Base-by-base conservation (phyloP, 1,140 invertebrate genomes). In the Tetraneura akinire region DNA sequence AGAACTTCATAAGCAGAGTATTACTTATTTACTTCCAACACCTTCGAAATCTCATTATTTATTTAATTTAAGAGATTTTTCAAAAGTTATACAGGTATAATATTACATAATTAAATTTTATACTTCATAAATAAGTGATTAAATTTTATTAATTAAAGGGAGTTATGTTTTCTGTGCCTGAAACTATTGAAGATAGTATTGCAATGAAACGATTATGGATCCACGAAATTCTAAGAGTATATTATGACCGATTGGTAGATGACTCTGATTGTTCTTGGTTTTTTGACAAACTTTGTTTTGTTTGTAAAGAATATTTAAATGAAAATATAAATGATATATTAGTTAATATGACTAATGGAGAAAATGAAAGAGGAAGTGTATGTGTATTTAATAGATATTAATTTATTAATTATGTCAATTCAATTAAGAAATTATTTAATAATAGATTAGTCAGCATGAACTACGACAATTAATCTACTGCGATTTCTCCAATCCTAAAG, bases 11-110 rank as follows among this genome's bases (percentile, higher is more conserved):
- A 95, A 96, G 85, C 87, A 92, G 83, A 93, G 94, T 81, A 89
- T 94, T 82, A 83, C 87, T 11, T 92, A 94, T 87, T 87, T 98
- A 26, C 86, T 98, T 66, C 96, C 97, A 10, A 98, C 95, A 2
- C 93, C 93, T 0, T 88, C 93, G 3, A 97, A 97, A 84, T 96
- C 93, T 2, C 96, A 98, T 86, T 98, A 98, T 85, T 88, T 96
- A 1, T 98, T 98, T 86, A 98, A 98, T 87, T 88, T 98, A 80
- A 89, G 96, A 83, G 97, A 98, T 86, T 97, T 97, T 85, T 95
- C 94, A 2, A 88, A 95, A 85, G 95, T 98, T 9, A 93, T 98
- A 84, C 91, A 94, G 88, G 93, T 90, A 84, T 3, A 4, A 51
- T 13, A 71, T 51, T 47, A 5, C 10, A 60, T 55, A 55, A 8